phyloP scores from a whole-genome alignment of 1,140 invertebrate genomes.

The Pinna nobilis region DNA sequence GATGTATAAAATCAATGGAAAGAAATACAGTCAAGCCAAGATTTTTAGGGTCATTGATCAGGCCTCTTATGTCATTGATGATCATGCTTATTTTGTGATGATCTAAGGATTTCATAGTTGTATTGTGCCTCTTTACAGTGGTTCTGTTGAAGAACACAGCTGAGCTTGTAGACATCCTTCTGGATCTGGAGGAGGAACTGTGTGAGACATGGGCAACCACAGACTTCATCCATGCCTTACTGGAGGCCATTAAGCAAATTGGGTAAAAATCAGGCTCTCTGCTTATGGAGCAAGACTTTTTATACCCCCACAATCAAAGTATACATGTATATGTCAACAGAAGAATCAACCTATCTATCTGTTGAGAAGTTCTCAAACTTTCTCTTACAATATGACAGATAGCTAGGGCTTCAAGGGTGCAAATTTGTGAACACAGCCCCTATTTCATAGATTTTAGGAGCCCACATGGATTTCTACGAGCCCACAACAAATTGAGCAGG shows the following conservation, averaged over 20 bases:
- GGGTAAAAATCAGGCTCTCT: conserved; percentile 46
- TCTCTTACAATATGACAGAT: neutral
- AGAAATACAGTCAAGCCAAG: neutral
- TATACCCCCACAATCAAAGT: neutral
- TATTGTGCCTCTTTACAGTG: conserved; percentile 47
- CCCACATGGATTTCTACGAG: no score
- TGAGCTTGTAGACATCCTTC: conserved; percentile 60
- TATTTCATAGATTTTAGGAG: no score
- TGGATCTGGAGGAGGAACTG: conserved; percentile 63
- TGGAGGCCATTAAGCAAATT: conserved; percentile 64
- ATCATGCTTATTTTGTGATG: neutral
- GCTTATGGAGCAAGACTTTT: neutral
- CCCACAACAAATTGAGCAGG: no score
- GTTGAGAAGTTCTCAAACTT: neutral
- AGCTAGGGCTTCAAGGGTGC: no score
- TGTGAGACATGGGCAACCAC: conserved; percentile 55
- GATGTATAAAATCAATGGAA: neutral
- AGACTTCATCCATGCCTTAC: conserved; percentile 50
- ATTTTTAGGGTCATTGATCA: neutral
- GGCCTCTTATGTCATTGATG: neutral
- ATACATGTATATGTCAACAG: neutral
- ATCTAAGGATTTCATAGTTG: neutral
- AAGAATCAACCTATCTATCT: neutral
- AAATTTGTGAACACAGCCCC: no score
- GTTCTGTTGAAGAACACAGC: conserved; percentile 65